phyloP scores from a whole-genome alignment of 2,888 invertebrate species.

The Pristionchus exspectatus region DNA sequence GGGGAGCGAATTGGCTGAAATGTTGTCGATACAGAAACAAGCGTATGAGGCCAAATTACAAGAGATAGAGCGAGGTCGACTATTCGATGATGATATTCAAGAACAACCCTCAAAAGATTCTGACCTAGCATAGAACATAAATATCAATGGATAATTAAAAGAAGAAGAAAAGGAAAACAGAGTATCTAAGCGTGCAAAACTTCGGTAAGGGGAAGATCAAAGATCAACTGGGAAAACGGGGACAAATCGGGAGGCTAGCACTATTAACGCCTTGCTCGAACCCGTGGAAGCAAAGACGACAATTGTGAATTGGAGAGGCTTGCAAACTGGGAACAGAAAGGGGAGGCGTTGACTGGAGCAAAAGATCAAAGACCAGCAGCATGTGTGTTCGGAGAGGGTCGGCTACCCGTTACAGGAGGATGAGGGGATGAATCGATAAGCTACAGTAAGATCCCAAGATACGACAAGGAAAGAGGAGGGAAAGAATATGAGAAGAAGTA shows the following conservation, averaged over 20 bases:
- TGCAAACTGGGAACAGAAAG: background rate
- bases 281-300: background rate
- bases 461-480: slow-evolving; percentile 3
- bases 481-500: background rate
- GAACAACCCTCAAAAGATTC: background rate
- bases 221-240: background rate
- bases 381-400: background rate
- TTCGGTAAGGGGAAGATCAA: background rate
- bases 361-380: slow-evolving; percentile 27
- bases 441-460: background rate
- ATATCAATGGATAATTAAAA: background rate
- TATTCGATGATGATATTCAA: background rate
- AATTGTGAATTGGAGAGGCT: slow-evolving; percentile 13
- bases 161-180: background rate
- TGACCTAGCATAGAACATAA: background rate
- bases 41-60: slow-evolving; percentile 6
- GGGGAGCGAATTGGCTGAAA: background rate
- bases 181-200: slow-evolving; percentile 28
- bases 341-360: background rate
- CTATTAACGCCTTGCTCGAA: background rate
- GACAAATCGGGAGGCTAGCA: slow-evolving; percentile 22
- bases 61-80: slow-evolving; percentile 15
- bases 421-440: background rate
- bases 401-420: background rate
- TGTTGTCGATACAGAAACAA: slow-evolving; percentile 3